Evolutionary conservation across 2,113 vertebrate species (phyloP), one percentile per base, ranked within the genome.

Genomic region (Colinus virginianus): DNA sequence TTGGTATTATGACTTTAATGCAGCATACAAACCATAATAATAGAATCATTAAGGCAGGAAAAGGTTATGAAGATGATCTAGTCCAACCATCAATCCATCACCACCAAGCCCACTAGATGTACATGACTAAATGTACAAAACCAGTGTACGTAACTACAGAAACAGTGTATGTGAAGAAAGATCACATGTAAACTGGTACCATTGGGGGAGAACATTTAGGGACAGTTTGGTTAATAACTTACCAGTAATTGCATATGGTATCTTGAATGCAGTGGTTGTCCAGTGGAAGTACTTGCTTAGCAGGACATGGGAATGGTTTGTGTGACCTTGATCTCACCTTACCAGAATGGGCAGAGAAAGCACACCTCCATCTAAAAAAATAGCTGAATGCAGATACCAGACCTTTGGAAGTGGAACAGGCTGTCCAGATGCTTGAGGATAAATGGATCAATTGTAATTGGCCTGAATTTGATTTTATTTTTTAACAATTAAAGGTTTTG

Each of bases 161-260:
- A 20, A 23, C 51, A 84, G 61, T 0, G 0, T 40, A 3, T 3
- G 13, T 40, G 25, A 78, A 34, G 17, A 49, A 55, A 72, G 18
- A 21, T 15, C 28, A 21, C 34, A 11, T 83, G 43, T 68, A 49
- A 91, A 28, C 49, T n/a, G 40, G 13, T 21, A 18, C 28, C 46
- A 17, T 20, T 55, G 15, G 45, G 28, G 9, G 22, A 42, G 43
- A 81, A 38, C 12, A 32, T 66, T 78, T 56, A 17, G n/a, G 48
- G 36, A 8, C n/a, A 66, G 36, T 8, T 1, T 21, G 43, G 16
- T 20, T 63, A 3, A 9, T 63, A 36, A 14, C 13, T 53, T 1
- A 0, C 51, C 20, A 51, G 66, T 30, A 68, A 64, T 68, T 76
- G 15, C 12, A 25, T 56, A 2, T 25, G 38, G 30, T 7, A 0